phyloP scores from a whole-genome alignment of 1,140 invertebrate genomes.

The Trypoxylus dichotomus region DNA sequence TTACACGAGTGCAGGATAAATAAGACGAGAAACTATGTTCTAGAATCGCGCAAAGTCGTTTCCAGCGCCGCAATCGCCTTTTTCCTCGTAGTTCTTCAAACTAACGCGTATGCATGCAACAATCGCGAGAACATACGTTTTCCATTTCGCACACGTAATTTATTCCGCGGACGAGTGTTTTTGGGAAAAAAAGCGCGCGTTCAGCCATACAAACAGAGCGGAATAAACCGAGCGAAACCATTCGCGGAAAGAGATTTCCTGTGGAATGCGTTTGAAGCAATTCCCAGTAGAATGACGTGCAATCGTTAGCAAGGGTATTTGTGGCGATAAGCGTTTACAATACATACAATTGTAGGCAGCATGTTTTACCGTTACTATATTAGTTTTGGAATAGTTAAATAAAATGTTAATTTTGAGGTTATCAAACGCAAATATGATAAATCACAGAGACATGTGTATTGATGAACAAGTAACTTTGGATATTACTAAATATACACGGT shows the following conservation, averaged over 20 bases:
- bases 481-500: too few relatives aligned
- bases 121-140: constrained; percentile 5
- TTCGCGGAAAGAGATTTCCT: background rate
- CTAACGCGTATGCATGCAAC: background rate
- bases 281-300: background rate
- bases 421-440: too few relatives aligned
- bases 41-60: background rate
- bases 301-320: too few relatives aligned
- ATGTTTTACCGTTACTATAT: too few relatives aligned
- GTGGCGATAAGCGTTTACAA: background rate
- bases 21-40: constrained; percentile 24
- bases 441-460: too few relatives aligned
- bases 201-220: background rate
- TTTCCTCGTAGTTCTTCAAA: background rate
- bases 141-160: constrained; percentile 26
- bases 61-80: background rate
- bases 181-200: background rate
- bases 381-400: too few relatives aligned
- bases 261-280: background rate
- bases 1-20: constrained; percentile 21
- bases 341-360: too few relatives aligned
- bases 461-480: too few relatives aligned
- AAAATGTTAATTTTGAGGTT: too few relatives aligned
- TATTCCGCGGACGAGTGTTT: constrained; percentile 7
- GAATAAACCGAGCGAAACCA: background rate